phyloP scores from a whole-genome alignment of 1,140 invertebrate genomes.

The Drosophila kepulauana region DNA sequence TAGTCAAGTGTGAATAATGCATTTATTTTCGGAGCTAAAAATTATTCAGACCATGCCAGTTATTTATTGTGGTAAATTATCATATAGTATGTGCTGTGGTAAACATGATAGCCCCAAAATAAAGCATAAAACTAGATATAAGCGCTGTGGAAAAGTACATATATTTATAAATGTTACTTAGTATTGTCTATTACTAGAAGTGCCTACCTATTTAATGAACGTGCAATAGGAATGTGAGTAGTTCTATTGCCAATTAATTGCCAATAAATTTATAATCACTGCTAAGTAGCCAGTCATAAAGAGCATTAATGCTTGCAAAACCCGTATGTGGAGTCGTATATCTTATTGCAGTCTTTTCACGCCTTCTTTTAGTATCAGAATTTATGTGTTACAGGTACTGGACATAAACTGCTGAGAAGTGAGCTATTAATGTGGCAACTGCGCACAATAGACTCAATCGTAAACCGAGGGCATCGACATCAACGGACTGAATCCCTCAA shows the following conservation, averaged over 20 bases:
- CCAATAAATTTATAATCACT: conserved; percentile 16
- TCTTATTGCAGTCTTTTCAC: conserved; percentile 12
- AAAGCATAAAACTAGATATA: no score
- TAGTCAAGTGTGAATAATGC: no score
- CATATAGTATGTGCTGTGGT: no score
- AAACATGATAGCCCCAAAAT: no score
- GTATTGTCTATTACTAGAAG: no score
- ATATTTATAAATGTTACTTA: no score
- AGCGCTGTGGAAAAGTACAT: no score
- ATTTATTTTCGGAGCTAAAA: no score
- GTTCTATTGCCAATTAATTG: conserved; percentile 8
- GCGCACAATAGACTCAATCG: conserved; percentile 27
- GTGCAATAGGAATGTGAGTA: background rate
- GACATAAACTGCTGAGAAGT: conserved; percentile 24
- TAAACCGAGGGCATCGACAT: conserved; percentile 20
- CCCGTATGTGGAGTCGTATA: background rate
- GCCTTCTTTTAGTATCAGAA: conserved; percentile 19
- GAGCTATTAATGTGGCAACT: conserved; percentile 35
- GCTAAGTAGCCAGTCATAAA: conserved; percentile 5
- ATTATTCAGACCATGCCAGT: no score
- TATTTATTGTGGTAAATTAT: no score
- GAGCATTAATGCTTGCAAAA: conserved; percentile 1
- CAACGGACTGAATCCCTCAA: background rate
- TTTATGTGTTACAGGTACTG: conserved; percentile 28
- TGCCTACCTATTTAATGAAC: background rate